phyloP scores from a whole-genome alignment of 2,888 invertebrate genomes.

The Strigamia maritima region DNA sequence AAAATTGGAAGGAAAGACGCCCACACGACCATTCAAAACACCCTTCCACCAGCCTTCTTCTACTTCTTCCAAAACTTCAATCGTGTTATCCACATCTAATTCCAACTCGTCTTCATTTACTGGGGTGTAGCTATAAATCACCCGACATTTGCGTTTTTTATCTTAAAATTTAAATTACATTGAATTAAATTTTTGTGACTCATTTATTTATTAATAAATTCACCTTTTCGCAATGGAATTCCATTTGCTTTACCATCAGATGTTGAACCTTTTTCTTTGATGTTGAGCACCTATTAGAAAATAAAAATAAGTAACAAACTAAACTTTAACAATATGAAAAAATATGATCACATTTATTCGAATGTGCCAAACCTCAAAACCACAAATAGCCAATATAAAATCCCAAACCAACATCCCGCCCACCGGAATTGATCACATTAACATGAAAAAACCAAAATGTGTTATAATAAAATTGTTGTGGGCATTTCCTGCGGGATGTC shows the following conservation, averaged over 20 bases:
- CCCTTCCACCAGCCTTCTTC: conserved; percentile 96
- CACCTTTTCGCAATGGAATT: conserved; percentile 16
- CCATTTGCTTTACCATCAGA: conserved; percentile 1
- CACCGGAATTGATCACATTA: too few species aligned
- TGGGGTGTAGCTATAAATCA: conserved; percentile 85
- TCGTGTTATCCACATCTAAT: conserved; percentile 79
- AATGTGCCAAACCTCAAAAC: background rate
- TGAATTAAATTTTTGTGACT: too few species aligned
- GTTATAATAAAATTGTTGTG: background rate
- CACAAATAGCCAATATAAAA: background rate
- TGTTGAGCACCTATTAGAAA: background rate
- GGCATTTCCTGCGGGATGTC: background rate
- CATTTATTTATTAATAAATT: background rate
- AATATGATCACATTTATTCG: background rate
- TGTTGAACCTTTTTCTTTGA: background rate
- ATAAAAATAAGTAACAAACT: background rate
- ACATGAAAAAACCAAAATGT: too few species aligned
- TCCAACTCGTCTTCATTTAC: conserved; percentile 90
- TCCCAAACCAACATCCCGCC: background rate
- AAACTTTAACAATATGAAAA: background rate
- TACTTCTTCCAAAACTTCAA: conserved; percentile 85
- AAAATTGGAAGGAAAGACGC: conserved; percentile 96
- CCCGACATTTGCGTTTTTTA: conserved; percentile 67
- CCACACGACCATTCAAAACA: conserved; percentile 71
- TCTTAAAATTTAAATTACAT: too few species aligned